Conservation (phyloP, 2,113 vertebrate genomes). For the Callorhinus ursinus region DNA sequence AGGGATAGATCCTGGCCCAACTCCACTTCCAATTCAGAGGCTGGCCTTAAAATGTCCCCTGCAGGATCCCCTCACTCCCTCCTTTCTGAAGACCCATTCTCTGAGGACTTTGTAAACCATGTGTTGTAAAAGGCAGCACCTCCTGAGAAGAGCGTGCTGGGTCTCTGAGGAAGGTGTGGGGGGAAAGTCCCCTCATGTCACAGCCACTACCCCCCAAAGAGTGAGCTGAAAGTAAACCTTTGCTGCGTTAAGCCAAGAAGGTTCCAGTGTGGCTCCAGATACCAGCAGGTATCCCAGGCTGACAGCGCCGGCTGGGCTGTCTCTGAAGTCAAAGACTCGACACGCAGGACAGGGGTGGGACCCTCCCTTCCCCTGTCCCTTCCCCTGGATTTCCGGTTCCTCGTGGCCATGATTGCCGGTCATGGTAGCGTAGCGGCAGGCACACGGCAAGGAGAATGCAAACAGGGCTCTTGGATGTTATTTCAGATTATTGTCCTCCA, state of each 20-base stretch:
- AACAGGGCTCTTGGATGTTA: not conserved
- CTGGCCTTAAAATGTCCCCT: not conserved
- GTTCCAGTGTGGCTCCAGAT: too few relatives aligned
- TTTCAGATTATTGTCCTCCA: not conserved
- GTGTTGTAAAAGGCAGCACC: not conserved
- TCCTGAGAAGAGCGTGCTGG: not conserved
- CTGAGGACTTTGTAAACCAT: not conserved
- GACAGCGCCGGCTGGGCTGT: accelerated
- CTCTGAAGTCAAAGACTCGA: not conserved
- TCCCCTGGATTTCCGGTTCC: not conserved
- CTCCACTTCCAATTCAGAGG: accelerated
- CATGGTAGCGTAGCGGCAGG: accelerated
- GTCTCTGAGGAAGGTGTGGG: not conserved
- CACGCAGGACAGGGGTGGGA: not conserved
- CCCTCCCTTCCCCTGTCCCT: not conserved
- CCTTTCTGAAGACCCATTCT: not conserved
- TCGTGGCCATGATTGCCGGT: accelerated
- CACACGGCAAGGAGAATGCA: accelerated
- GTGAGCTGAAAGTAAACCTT: not conserved
- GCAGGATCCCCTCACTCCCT: too few relatives aligned
- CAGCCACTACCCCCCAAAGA: accelerated
- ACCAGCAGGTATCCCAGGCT: not conserved
- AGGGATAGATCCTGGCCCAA: not conserved
- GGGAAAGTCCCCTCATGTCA: not conserved
- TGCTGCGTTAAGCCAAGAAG: not conserved